Conservation (phyloP, 1,140 invertebrate species). For the Triops cancriformis region DNA sequence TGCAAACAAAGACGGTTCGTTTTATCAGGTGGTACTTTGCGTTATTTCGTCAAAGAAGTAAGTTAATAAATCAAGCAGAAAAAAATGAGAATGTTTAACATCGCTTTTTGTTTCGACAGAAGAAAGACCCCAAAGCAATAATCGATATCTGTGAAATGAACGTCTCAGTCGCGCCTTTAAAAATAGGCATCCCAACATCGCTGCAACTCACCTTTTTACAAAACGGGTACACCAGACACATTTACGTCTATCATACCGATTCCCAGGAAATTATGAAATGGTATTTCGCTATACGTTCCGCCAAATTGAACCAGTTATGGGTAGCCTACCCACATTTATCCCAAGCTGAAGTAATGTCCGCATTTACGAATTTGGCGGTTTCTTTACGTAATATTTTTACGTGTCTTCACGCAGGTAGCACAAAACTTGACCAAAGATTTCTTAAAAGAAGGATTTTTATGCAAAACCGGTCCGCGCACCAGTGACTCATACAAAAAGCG, state of each 20-base stretch:
- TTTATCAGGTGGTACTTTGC: slow-evolving; percentile 65
- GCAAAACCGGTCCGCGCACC: slow-evolving; percentile 67
- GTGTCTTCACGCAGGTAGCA: slow-evolving; percentile 18
- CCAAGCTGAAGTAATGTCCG: slow-evolving; percentile 53
- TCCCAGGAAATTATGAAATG: slow-evolving; percentile 76
- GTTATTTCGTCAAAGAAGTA: slow-evolving; percentile 75
- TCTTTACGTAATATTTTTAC: slow-evolving; percentile 22
- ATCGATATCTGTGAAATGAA: slow-evolving; percentile 73
- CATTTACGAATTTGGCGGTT: background rate
- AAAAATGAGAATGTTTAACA: background rate
- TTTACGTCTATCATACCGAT: slow-evolving; percentile 78
- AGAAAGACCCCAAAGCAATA: slow-evolving; percentile 69
- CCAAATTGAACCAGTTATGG: slow-evolving; percentile 68
- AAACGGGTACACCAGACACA: slow-evolving; percentile 68
- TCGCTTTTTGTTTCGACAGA: slow-evolving; percentile 37
- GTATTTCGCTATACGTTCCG: slow-evolving; percentile 79
- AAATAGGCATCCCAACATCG: slow-evolving; percentile 65
- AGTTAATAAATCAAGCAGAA: background rate
- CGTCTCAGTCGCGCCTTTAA: slow-evolving; percentile 72
- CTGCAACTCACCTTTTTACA: slow-evolving; percentile 75
- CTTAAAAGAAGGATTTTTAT: slow-evolving; percentile 43
- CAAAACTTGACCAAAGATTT: slow-evolving; percentile 35
- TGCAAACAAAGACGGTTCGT: slow-evolving; percentile 69
- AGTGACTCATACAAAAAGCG: slow-evolving; percentile 70
- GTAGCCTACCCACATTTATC: slow-evolving; percentile 71